phyloP scores from a whole-genome alignment of 2,888 invertebrate genomes.

The Dorcus hopei region DNA sequence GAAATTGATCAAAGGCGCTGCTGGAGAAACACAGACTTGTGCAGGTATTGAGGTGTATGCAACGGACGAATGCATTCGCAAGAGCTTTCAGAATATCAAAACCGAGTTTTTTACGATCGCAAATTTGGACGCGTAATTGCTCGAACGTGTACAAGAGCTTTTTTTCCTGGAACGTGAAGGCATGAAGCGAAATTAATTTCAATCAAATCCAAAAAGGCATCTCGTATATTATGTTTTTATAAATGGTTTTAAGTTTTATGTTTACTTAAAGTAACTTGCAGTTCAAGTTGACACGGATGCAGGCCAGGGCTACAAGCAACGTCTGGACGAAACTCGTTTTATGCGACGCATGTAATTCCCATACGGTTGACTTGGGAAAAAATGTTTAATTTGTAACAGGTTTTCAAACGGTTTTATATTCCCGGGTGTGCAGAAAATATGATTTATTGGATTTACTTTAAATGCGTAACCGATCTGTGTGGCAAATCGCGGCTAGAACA shows the following conservation, averaged over 20 bases:
- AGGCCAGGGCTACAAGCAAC: not conserved
- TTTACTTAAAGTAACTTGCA: not conserved
- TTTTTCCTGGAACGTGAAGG: constrained; percentile 2
- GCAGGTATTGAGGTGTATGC: constrained; percentile 47
- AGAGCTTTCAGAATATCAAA: constrained; percentile 44
- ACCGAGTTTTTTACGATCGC: constrained; percentile 35
- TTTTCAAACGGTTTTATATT: constrained; percentile 20
- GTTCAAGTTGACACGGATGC: not conserved
- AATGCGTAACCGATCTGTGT: not conserved
- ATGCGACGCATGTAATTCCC: constrained; percentile 19
- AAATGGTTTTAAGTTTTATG: too few species aligned
- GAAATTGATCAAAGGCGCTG: constrained; percentile 44
- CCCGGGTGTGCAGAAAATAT: constrained; percentile 18
- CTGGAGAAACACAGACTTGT: constrained; percentile 43
- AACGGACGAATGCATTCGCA: constrained; percentile 42
- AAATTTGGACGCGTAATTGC: constrained; percentile 42
- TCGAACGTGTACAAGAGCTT: constrained; percentile 35
- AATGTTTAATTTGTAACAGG: constrained; percentile 14
- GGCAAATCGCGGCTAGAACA: not conserved
- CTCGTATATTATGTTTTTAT: too few species aligned
- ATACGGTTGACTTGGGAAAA: constrained; percentile 1
- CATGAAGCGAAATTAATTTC: too few species aligned
- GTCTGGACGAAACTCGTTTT: constrained; percentile 23
- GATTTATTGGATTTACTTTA: constrained; percentile 11
- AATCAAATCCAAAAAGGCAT: too few species aligned